These are phyloP conservation scores for Alsophila aescularia DNA, from an alignment of 2,888 invertebrate species.

Conservation along the genomic window DNA sequence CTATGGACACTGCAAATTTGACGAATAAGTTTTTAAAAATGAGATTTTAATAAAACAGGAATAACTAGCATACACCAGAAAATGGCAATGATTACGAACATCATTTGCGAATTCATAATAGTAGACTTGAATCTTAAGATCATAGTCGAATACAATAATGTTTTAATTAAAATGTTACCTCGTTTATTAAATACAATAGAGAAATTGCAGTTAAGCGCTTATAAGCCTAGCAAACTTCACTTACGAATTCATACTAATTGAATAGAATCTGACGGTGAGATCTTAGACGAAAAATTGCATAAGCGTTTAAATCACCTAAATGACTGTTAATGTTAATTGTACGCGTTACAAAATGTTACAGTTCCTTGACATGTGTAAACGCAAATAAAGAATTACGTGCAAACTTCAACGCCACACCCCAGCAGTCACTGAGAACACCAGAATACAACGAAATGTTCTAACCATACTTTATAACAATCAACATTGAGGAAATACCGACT, in stretches of 20 bases:
- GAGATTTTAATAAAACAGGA: not conserved
- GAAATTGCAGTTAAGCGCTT: too few relatives aligned
- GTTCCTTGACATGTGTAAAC: constrained; percentile 16
- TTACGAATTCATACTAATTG: too few relatives aligned
- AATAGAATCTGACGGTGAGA: too few relatives aligned
- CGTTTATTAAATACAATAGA: too few relatives aligned
- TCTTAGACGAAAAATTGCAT: not conserved
- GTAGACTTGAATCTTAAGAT: too few relatives aligned
- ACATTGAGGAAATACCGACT: constrained; percentile 33
- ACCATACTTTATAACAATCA: constrained; percentile 29
- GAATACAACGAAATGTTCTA: constrained; percentile 28
- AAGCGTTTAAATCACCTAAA: not conserved
- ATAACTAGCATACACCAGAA: too few relatives aligned
- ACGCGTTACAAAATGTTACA: constrained; percentile 4
- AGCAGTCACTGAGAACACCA: constrained; percentile 34
- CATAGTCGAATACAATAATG: too few relatives aligned
- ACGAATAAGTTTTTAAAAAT: too few relatives aligned
- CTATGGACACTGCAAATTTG: not conserved
- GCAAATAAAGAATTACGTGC: constrained; percentile 18
- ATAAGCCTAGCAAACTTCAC: too few relatives aligned
- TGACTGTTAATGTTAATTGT: not conserved
- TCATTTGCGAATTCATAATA: too few relatives aligned
- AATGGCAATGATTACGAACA: too few relatives aligned
- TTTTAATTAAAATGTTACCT: too few relatives aligned
- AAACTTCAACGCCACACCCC: constrained; percentile 27